Evolutionary conservation across 2,888 invertebrate species (phyloP).

Genomic region (Odontothrips loti): DNA sequence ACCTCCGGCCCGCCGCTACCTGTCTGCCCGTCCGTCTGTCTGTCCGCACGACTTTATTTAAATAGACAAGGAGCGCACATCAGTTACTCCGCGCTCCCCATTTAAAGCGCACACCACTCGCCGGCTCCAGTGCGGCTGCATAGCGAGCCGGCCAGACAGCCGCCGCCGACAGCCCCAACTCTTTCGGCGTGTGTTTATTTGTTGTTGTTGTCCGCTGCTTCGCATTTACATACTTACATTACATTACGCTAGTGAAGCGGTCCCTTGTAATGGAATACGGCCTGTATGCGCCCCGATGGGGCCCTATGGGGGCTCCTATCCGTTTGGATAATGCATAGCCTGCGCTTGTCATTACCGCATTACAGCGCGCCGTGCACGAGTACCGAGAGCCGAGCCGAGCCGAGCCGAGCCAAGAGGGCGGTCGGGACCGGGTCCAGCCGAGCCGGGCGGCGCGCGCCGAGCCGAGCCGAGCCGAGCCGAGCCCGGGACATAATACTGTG

Average conservation of each 20-base stretch:
- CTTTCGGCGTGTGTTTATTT: background rate
- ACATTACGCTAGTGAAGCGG: too few relatives aligned
- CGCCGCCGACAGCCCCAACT: too few relatives aligned
- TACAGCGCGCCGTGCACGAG: background rate
- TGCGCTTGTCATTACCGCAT: constrained; percentile 6
- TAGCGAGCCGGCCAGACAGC: too few relatives aligned
- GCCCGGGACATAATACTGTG: background rate
- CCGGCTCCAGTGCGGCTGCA: background rate
- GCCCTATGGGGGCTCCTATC: background rate
- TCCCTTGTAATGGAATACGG: too few relatives aligned
- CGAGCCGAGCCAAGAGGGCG: background rate
- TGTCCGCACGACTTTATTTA: background rate
- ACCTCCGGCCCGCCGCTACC: background rate
- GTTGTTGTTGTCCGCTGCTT: too few relatives aligned
- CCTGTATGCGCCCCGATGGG: too few relatives aligned
- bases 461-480: background rate
- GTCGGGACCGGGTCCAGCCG: background rate
- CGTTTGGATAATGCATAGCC: background rate
- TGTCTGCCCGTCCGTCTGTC: background rate
- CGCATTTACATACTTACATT: too few relatives aligned
- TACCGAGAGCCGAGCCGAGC: background rate
- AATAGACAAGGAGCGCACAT: background rate
- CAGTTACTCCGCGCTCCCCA: background rate
- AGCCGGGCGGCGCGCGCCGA: background rate
- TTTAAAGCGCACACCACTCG: background rate